These are phyloP conservation scores for Oryzias curvinotus DNA, from an alignment of 2,113 vertebrate genomes.

Conservation along the genomic window DNA sequence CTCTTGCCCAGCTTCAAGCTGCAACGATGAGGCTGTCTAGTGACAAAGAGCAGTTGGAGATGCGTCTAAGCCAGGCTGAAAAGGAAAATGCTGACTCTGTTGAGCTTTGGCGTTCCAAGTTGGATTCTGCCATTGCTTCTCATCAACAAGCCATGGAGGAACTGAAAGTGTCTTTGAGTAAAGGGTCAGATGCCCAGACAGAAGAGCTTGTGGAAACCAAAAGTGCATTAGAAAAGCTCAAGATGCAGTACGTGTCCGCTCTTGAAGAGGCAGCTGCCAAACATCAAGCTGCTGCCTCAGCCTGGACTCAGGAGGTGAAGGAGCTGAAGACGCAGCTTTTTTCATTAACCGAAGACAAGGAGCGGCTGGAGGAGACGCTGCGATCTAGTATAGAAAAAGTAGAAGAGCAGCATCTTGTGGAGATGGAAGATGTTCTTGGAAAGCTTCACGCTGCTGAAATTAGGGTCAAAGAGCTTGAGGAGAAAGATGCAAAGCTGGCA, in stretches of 20 bases:
- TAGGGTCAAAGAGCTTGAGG: conserved; percentile 91
- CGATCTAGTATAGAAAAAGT: conserved; percentile 82
- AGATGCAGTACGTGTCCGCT: conserved; percentile 79
- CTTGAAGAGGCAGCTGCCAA: conserved; percentile 74
- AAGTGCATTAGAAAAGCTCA: conserved; percentile 83
- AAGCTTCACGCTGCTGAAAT: conserved; percentile 90
- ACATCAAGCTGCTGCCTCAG: conserved; percentile 72
- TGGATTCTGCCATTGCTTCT: conserved; percentile 83
- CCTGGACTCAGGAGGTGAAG: conserved; percentile 75
- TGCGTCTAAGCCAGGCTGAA: conserved; percentile 82
- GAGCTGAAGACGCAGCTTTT: conserved; percentile 75
- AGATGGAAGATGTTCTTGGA: conserved; percentile 93
- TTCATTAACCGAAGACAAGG: conserved; percentile 83
- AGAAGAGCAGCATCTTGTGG: conserved; percentile 95
- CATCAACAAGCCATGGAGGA: conserved; percentile 91
- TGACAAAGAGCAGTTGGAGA: conserved; percentile 86
- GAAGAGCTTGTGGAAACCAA: conserved; percentile 84
- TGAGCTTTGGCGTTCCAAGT: conserved; percentile 86
- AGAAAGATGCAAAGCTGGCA: conserved; percentile 71
- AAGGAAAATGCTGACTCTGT: conserved; percentile 83
- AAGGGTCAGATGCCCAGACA: conserved; percentile 78
- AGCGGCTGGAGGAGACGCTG: conserved; percentile 82
- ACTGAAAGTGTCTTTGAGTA: conserved; percentile 85
- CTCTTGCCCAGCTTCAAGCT: conserved; percentile 77
- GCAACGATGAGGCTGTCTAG: conserved; percentile 79